A percentile compares a stretch with the other conserved stretches of the same genome.
These are phyloP conservation scores for Sus cebifrons DNA, from an alignment of 2,797 vertebrate species.

Conservation along the genomic window DNA sequence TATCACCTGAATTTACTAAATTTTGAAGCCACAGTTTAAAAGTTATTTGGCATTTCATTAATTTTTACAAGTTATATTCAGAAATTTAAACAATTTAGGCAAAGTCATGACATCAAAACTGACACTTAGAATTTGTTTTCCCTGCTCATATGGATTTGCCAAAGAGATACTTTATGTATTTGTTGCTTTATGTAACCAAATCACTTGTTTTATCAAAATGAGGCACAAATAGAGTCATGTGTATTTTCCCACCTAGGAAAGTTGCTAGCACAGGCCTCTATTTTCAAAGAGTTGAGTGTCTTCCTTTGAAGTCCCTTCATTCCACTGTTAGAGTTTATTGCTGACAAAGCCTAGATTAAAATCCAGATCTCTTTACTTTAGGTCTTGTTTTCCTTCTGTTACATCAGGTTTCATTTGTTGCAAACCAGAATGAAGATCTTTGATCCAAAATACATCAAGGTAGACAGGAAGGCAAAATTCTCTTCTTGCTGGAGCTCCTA, in stretches of 20 bases:
- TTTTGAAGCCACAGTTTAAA: slow-evolving; percentile 29
- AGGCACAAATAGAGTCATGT: not conserved
- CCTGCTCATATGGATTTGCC: not conserved
- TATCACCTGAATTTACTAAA: slow-evolving; percentile 27
- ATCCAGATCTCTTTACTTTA: not conserved
- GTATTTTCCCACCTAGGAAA: not conserved
- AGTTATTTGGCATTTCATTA: slow-evolving; percentile 34
- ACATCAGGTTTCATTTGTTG: not conserved
- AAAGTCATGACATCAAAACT: slow-evolving; percentile 10
- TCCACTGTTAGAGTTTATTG: not conserved
- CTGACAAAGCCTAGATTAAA: not conserved
- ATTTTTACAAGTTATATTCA: slow-evolving; percentile 40
- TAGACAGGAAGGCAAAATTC: not conserved
- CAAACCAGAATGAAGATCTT: slow-evolving; percentile 19
- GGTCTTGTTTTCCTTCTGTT: slow-evolving; percentile 1
- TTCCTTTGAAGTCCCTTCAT: not conserved
- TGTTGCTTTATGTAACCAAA: slow-evolving; percentile 12
- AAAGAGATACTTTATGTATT: not conserved
- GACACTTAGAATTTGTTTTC: not conserved
- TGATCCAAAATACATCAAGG: not conserved
- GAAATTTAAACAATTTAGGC: slow-evolving; percentile 52
- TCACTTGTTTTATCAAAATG: slow-evolving; percentile 10
- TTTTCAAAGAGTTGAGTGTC: not conserved
- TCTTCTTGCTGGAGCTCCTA: not conserved
- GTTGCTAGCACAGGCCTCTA: not conserved